A percentile compares a stretch with the other conserved stretches of the same genome.
These are phyloP conservation scores for Stenurella melanura DNA, from an alignment of 2,888 invertebrate genomes.

Conservation along the genomic window DNA sequence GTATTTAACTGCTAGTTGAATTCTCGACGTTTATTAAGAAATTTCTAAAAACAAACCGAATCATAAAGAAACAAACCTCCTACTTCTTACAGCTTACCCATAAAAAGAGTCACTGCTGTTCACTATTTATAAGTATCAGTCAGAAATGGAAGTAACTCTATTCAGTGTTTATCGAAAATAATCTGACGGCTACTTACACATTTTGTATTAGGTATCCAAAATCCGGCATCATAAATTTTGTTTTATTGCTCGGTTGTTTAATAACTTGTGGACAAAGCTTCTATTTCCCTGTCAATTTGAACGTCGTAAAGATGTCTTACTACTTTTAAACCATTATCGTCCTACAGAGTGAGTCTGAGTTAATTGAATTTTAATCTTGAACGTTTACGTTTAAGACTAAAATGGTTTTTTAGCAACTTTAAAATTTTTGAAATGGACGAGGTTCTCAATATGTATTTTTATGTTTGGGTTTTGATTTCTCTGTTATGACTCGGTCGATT, in stretches of 20 bases:
- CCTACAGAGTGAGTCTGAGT: background rate
- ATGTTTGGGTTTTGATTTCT: too few species aligned
- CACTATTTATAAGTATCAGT: background rate
- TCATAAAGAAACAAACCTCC: constrained; percentile 16
- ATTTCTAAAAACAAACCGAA: constrained; percentile 29
- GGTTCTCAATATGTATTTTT: too few species aligned
- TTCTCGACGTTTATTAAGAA: constrained; percentile 20
- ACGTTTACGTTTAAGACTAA: too few species aligned
- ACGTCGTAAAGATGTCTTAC: constrained; percentile 14
- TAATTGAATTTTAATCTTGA: too few species aligned
- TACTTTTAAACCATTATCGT: background rate
- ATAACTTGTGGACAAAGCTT: constrained; percentile 8
- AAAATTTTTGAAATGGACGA: too few species aligned
- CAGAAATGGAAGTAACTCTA: background rate
- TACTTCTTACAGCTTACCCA: background rate
- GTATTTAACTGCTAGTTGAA: constrained; percentile 11
- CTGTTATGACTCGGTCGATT: too few species aligned
- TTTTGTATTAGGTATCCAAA: background rate
- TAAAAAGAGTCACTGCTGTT: background rate
- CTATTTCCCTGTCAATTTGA: constrained; percentile 5
- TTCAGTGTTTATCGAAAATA: background rate
- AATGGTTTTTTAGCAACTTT: too few species aligned
- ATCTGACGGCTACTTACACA: background rate
- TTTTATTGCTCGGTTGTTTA: background rate
- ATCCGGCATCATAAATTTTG: background rate